Evolutionary conservation across 1,140 invertebrate genomes (phyloP), one percentile per base, ranked within the genome.

Genomic region (Medauroidea extradentata): DNA sequence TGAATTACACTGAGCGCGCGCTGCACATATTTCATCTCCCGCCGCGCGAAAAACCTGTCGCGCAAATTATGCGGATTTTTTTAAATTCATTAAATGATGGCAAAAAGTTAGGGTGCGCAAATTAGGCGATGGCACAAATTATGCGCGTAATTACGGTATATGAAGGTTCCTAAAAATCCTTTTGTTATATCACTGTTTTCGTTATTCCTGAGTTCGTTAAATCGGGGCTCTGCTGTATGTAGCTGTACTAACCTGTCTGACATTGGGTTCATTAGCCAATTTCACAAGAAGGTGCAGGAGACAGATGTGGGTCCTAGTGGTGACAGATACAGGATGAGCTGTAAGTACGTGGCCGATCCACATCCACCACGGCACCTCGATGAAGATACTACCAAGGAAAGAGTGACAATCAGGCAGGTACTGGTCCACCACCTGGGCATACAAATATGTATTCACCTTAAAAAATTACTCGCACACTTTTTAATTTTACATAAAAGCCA

Each of bases 321-420:
- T 65, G 1, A 79, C 62, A 18, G 75, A 57, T 13, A 70, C 52
- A n/a, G 43, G 41, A 19, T 60, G 49, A 4, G 51, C 34, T 9
- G 52, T 29, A 16, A 59, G 58, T 21, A 68, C 57, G 43, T 65
- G 55, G 7, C 63, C 48, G 3, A 73, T 49, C 58, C 83, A 83
- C 11, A 68, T 63, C 3, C 70, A 62, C 85, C 85, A 88, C 48
- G 79, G 75, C 2, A 87, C 66, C 57, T 78, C 78, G 44, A 84
- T 81, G 62, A 89, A 87, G n/a, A 90, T 78, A 58, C 82, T 80
- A 0, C 85, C 86, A 29, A 89, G 71, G 70, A 89, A 88, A 18
- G 83, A 77, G 70, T 90, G 87, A 57, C 83, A 83, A 44, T 86
- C 82, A 1, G 87, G 88, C 18, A 88, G 67, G 70, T 84, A 88